Percentiles rank a stretch among this genome's conserved stretches.
These are phyloP conservation scores for Tricholauxania praeusta DNA, from an alignment of 2,888 invertebrate species.

Conservation along the genomic window DNA sequence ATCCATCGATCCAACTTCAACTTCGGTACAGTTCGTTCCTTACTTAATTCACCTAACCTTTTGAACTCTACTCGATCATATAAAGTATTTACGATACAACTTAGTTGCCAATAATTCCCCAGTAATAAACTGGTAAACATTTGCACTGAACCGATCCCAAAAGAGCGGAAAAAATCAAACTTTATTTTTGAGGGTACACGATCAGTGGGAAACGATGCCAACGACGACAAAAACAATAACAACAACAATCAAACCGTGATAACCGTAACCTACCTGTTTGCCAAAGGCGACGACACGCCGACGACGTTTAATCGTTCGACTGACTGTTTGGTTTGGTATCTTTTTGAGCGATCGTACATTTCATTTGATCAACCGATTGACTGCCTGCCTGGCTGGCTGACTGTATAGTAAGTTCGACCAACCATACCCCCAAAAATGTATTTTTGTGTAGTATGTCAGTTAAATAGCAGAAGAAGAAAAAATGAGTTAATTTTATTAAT, in stretches of 20 bases:
- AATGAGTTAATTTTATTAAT: not conserved
- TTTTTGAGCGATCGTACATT: conserved; percentile 7
- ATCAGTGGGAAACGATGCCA: conserved; percentile 12
- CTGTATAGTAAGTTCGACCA: not conserved
- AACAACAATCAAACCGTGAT: conserved; percentile 18
- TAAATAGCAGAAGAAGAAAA: not conserved
- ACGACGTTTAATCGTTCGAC: conserved; percentile 14
- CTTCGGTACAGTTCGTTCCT: no score
- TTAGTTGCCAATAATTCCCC: conserved; percentile 23
- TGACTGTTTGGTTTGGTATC: not conserved
- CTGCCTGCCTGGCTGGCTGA: not conserved
- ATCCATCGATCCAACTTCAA: no score
- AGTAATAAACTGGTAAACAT: conserved; percentile 19
- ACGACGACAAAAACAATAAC: conserved; percentile 10
- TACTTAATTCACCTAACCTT: conserved; percentile 1
- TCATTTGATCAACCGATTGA: not conserved
- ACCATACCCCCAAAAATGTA: not conserved
- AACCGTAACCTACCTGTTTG: conserved; percentile 30
- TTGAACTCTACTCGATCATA: conserved; percentile 25
- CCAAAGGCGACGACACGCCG: conserved; percentile 25
- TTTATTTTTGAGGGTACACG: conserved; percentile 6
- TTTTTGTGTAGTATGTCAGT: no score
- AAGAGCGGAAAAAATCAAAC: not conserved
- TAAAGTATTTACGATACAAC: conserved; percentile 20
- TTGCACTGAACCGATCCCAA: conserved; percentile 29